A percentile compares a stretch with the other conserved stretches of the same genome.
These are phyloP conservation scores for Cyclargus thomasi DNA, from an alignment of 1,140 invertebrate genomes.

Conservation along the genomic window DNA sequence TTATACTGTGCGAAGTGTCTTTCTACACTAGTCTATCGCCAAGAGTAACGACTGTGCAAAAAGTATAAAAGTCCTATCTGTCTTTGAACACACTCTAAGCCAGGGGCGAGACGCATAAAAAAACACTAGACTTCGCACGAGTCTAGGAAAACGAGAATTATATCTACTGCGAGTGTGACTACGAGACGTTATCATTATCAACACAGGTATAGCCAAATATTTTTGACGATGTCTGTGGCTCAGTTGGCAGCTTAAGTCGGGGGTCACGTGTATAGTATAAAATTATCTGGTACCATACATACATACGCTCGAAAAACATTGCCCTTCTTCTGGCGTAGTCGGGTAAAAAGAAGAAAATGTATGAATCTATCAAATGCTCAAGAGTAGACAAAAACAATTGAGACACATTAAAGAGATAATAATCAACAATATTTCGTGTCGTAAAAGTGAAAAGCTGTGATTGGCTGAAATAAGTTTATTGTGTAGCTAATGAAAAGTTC, in stretches of 20 bases:
- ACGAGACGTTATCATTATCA: background rate
- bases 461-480: conserved; percentile 3
- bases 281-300: too few relatives aligned
- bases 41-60: background rate
- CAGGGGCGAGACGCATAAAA: conserved; percentile 2
- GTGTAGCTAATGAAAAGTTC: conserved; percentile 4
- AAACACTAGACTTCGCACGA: background rate
- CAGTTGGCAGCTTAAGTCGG: too few relatives aligned
- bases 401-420: conserved; percentile 1
- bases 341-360: too few relatives aligned
- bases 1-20: background rate
- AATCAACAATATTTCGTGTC: background rate
- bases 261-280: too few relatives aligned
- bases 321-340: too few relatives aligned
- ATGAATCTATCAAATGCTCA: too few relatives aligned
- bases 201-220: background rate
- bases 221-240: too few relatives aligned
- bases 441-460: background rate
- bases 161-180: background rate
- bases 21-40: background rate
- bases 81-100: background rate
- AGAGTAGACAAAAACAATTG: conserved; percentile 3
- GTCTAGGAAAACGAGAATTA: background rate
- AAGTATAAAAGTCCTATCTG: background rate
- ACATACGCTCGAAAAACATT: too few relatives aligned